These are phyloP conservation scores for Drosophila prostipennis DNA, from an alignment of 2,888 invertebrate species.

Conservation along the genomic window DNA sequence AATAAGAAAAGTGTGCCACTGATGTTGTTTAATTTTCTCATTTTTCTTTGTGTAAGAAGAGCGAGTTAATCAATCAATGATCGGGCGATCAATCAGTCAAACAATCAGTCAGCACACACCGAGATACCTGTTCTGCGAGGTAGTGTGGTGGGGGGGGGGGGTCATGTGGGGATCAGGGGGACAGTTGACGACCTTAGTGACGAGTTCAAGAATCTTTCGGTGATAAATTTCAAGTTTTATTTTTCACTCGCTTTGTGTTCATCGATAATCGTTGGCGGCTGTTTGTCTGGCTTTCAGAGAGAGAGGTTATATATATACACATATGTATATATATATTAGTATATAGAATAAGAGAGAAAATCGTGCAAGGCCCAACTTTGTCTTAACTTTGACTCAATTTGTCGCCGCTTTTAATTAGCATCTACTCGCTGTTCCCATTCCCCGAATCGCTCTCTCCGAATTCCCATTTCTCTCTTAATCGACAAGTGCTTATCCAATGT, in stretches of 20 bases:
- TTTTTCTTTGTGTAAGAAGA: conserved; percentile 9
- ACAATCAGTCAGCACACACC: conserved; percentile 43
- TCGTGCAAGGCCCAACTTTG: conserved; percentile 5
- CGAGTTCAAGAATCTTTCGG: conserved; percentile 67
- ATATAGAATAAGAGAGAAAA: conserved; percentile 3
- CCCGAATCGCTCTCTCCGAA: neutral
- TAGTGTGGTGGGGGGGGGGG: no score
- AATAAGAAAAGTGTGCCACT: neutral
- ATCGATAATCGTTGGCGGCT: conserved; percentile 37
- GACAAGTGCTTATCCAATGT: conserved; percentile 28
- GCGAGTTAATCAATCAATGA: conserved; percentile 35
- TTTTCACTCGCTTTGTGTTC: conserved; percentile 13
- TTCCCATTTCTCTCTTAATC: neutral
- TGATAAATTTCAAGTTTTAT: conserved; percentile 52
- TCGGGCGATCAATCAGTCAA: conserved; percentile 42
- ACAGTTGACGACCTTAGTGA: conserved; percentile 63
- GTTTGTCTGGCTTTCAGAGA: conserved; percentile 28
- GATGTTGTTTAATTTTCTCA: neutral
- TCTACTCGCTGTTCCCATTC: conserved; percentile 2
- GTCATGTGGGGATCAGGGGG: neutral
- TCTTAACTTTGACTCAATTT: conserved; percentile 32
- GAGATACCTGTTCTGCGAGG: conserved; percentile 26
- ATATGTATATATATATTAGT: neutral
- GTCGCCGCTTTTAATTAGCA: conserved; percentile 47
- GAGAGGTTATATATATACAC: neutral